Evolutionary conservation across 30 jellyfish, hydroid and myxozoan species (phyloP).

Genomic region (Chironex yamaguchii): DNA sequence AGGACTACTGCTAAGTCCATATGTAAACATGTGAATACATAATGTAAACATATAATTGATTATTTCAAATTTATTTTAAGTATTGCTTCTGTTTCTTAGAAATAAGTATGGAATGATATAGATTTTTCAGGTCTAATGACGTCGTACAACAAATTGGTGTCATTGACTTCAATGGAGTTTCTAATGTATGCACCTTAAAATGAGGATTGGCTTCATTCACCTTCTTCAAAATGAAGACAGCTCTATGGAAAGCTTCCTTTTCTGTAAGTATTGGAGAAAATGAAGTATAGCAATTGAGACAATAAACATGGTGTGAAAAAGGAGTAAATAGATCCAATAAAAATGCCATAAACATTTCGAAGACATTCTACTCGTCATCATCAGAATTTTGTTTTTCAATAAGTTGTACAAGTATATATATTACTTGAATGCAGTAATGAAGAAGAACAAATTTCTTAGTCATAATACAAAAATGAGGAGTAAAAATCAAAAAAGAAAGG

Average conservation of each 20-base stretch:
- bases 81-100: background rate
- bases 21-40: slow-evolving; percentile 13
- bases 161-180: background rate
- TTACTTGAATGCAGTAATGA: too few species aligned
- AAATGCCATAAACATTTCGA: too few species aligned
- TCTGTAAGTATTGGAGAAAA: slow-evolving; percentile 2
- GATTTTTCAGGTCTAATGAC: slow-evolving; percentile 2
- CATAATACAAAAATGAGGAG: too few species aligned
- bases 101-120: background rate
- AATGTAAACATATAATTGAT: background rate
- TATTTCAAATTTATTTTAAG: background rate
- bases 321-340: too few species aligned
- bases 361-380: too few species aligned
- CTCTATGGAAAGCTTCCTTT: slow-evolving; percentile 4
- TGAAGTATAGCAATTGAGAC: too few species aligned
- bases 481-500: too few species aligned
- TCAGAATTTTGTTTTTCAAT: too few species aligned
- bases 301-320: too few species aligned
- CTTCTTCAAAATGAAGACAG: background rate
- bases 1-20: background rate
- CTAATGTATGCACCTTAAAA: slow-evolving; percentile 1
- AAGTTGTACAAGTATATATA: too few species aligned
- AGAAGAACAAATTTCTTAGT: too few species aligned
- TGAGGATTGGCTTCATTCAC: slow-evolving; percentile 1
- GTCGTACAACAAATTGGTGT: background rate